These are phyloP conservation scores for Atta cephalotes DNA, from an alignment of 1,140 invertebrate species.

Conservation along the genomic window DNA sequence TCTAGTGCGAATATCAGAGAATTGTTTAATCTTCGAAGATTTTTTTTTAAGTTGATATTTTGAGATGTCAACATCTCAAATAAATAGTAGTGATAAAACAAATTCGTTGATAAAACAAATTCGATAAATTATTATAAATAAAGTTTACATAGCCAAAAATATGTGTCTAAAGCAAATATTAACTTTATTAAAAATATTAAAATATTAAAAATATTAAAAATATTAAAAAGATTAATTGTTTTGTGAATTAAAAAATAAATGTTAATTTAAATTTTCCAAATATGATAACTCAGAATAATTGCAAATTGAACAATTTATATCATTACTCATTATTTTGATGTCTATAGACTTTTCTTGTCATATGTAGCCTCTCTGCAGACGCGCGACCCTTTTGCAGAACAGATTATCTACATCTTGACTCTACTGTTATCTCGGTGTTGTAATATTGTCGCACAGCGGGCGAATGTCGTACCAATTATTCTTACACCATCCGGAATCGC, in stretches of 20 bases:
- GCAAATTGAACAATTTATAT: not conserved
- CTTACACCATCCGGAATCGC: conserved; percentile 53
- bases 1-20: not conserved
- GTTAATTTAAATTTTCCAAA: not conserved
- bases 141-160: not conserved
- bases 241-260: not conserved
- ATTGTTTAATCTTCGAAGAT: not conserved
- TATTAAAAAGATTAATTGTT: not conserved
- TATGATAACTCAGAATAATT: not conserved
- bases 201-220: too few relatives aligned
- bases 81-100: not conserved
- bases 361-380: conserved; percentile 5
- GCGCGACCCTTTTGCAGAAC: not conserved
- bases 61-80: not conserved
- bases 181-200: conserved; percentile 4
- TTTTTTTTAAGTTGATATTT: not conserved
- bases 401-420: conserved; percentile 48
- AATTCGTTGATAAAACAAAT: not conserved
- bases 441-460: conserved; percentile 58
- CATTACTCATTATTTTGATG: not conserved
- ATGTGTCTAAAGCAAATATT: not conserved
- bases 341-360: not conserved
- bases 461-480: conserved; percentile 62
- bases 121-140: not conserved
- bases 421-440: conserved; percentile 37